Evolutionary conservation across 1,140 invertebrate genomes (phyloP).

Genomic region (Dinoponera quadriceps): DNA sequence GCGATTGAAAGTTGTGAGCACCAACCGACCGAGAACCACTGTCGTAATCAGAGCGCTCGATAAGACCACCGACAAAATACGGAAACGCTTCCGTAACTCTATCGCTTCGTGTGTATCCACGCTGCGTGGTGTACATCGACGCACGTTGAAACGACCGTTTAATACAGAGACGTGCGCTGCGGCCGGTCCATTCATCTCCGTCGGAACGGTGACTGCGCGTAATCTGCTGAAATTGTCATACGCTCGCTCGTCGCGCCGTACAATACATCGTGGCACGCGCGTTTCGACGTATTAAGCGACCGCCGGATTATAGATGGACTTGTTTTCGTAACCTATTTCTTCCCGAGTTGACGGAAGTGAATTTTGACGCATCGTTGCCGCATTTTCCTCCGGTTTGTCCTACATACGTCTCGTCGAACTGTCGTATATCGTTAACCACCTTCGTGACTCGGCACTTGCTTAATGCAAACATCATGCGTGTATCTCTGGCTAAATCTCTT

Average conservation of each 20-base stretch:
- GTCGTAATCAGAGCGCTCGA: slow-evolving; percentile 48
- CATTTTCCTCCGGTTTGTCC: not conserved
- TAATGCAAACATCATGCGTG: not conserved
- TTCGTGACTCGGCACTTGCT: not conserved
- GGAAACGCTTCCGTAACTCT: slow-evolving; percentile 67
- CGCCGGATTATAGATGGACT: slow-evolving; percentile 2
- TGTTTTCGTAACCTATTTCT: slow-evolving; percentile 51
- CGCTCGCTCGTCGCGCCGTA: not conserved
- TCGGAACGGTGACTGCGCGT: slow-evolving; percentile 9
- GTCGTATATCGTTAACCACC: no score
- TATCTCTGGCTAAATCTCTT: not conserved
- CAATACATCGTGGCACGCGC: not conserved
- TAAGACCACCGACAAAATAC: slow-evolving; percentile 63
- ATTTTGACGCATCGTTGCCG: slow-evolving; percentile 6
- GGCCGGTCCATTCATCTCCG: slow-evolving; percentile 59
- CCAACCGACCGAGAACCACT: slow-evolving; percentile 61
- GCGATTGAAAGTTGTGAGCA: not conserved
- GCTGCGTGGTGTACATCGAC: not conserved
- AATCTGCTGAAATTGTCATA: slow-evolving; percentile 34
- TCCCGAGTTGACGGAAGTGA: slow-evolving; percentile 10
- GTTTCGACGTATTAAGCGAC: not conserved
- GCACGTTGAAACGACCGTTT: slow-evolving; percentile 28
- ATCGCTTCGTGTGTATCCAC: slow-evolving; percentile 36
- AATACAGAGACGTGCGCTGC: slow-evolving; percentile 1
- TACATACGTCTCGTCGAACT: not conserved